These are phyloP conservation scores for Scylla paramamosain DNA, from an alignment of 1,140 invertebrate species.

Conservation along the genomic window DNA sequence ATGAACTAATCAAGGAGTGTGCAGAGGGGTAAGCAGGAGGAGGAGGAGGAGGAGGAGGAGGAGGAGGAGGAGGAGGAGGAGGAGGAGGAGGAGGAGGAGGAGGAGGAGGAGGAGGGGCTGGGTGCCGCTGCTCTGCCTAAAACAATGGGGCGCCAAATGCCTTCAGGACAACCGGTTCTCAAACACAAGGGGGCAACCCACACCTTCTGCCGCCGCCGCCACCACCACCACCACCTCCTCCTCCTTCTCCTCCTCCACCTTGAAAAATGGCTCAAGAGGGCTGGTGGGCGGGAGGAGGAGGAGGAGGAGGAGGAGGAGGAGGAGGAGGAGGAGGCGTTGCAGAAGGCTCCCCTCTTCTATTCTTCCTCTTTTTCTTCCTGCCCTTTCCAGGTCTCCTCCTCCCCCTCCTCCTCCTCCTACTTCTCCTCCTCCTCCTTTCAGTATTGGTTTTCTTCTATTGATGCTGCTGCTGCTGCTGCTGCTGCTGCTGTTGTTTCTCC, in stretches of 20 bases:
- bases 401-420: too few species aligned
- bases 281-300: background rate
- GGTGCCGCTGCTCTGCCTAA: background rate
- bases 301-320: background rate
- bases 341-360: too few species aligned
- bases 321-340: background rate
- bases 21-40: background rate
- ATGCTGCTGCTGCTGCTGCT: too few species aligned
- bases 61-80: background rate
- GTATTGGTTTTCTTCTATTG: too few species aligned
- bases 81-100: background rate
- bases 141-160: background rate
- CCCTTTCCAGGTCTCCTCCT: too few species aligned
- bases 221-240: too few species aligned
- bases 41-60: background rate
- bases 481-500: too few species aligned
- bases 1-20: background rate
- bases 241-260: background rate
- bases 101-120: background rate
- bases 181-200: background rate
- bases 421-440: too few species aligned
- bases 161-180: background rate
- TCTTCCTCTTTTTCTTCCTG: too few species aligned
- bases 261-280: background rate
- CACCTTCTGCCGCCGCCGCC: background rate